phyloP scores from a whole-genome alignment of 2,888 invertebrate species.

The Eueremaeus valkanovi region DNA sequence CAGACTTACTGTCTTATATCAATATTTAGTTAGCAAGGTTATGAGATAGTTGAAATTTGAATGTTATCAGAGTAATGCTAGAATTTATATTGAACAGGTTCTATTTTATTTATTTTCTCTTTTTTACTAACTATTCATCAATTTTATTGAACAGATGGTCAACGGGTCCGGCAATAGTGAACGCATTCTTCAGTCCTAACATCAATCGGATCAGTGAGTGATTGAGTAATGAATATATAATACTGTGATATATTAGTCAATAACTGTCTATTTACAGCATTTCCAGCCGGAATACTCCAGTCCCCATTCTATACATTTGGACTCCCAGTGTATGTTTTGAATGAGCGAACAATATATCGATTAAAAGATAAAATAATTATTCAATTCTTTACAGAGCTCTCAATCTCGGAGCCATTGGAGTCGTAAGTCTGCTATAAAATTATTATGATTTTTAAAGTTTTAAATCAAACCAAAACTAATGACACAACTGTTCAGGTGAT shows the following conservation, averaged over 20 bases:
- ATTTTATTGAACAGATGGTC: conserved; percentile 49
- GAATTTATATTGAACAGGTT: too few species aligned
- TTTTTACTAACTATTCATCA: neutral
- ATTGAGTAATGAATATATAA: neutral
- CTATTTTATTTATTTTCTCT: too few species aligned
- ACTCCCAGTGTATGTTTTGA: neutral
- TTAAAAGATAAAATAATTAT: too few species aligned
- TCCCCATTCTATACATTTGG: neutral
- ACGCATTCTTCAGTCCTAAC: conserved; percentile 55
- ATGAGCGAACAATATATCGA: neutral
- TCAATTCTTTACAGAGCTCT: neutral
- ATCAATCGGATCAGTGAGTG: conserved; percentile 41
- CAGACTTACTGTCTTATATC: too few species aligned
- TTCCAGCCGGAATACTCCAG: conserved; percentile 15
- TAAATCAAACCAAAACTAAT: neutral
- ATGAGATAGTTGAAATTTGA: too few species aligned
- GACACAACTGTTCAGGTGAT: too few species aligned
- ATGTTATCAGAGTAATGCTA: too few species aligned
- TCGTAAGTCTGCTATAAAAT: neutral
- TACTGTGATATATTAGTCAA: too few species aligned
- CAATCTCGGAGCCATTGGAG: conserved; percentile 17
- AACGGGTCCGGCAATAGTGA: conserved; percentile 53
- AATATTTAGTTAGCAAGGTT: too few species aligned
- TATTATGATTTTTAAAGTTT: neutral
- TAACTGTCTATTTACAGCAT: neutral